These are phyloP conservation scores for Coboldia fuscipes DNA, from an alignment of 1,140 invertebrate genomes.

Conservation along the genomic window DNA sequence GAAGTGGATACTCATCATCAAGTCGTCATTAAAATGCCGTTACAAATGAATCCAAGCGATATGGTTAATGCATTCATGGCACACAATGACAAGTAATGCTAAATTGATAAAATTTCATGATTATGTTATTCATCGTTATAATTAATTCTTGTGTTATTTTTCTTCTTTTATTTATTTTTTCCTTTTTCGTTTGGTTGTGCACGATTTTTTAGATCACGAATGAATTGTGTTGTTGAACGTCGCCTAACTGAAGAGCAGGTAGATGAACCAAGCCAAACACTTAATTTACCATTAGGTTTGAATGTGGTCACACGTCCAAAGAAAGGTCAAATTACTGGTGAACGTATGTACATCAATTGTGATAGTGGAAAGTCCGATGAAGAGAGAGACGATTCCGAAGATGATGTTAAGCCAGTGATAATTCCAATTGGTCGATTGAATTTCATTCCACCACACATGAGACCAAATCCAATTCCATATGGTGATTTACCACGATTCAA, in stretches of 20 bases:
- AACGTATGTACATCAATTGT: constrained; percentile 68
- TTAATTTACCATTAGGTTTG: constrained; percentile 39
- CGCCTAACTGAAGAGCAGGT: constrained; percentile 61
- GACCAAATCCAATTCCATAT: constrained; percentile 19
- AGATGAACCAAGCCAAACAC: constrained; percentile 44
- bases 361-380: constrained; percentile 44
- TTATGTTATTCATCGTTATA: not conserved
- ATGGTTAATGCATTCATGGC: constrained; percentile 51
- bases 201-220: constrained; percentile 34
- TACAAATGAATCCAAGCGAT: constrained; percentile 59
- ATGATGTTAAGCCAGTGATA: constrained; percentile 6
- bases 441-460: constrained; percentile 14
- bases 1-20: constrained; percentile 31
- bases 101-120: not conserved
- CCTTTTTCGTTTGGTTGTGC: constrained; percentile 5
- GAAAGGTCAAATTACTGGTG: constrained; percentile 50
- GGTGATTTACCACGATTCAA: constrained; percentile 18
- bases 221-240: constrained; percentile 75
- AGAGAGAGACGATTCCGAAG: constrained; percentile 25
- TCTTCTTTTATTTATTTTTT: not conserved
- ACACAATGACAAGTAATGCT: constrained; percentile 41
- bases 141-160: not conserved
- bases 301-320: constrained; percentile 49
- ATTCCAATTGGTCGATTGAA: constrained; percentile 11
- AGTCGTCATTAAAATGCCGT: constrained; percentile 49